These are phyloP conservation scores for Hecatera dysodea DNA, from an alignment of 2,888 invertebrate genomes.

Conservation along the genomic window DNA sequence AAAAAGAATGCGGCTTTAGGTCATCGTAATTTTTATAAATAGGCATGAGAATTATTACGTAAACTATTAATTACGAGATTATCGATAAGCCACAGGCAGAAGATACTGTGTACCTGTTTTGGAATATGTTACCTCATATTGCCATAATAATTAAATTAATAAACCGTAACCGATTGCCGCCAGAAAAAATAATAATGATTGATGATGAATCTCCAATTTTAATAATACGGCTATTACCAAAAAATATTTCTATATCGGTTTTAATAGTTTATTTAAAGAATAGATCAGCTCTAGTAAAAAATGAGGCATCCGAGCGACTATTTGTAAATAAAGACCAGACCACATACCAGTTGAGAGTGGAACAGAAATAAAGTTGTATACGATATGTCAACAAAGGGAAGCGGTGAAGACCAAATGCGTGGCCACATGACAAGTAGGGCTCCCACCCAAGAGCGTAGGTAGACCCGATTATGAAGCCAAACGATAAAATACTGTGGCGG, in stretches of 20 bases:
- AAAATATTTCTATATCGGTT: conserved; percentile 24
- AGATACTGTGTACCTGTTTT: conserved; percentile 45
- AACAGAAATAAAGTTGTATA: conserved; percentile 40
- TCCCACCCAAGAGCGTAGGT: conserved; percentile 72
- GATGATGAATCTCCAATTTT: conserved; percentile 35
- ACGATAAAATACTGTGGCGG: conserved; percentile 50
- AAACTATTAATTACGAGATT: conserved; percentile 63
- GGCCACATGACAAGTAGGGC: conserved; percentile 70
- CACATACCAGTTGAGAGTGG: conserved; percentile 35
- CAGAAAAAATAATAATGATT: conserved; percentile 46
- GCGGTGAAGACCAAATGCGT: conserved; percentile 47
- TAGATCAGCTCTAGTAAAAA: conserved; percentile 6
- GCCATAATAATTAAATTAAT: conserved; percentile 58
- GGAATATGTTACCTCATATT: conserved; percentile 46
- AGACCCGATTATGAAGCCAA: conserved; percentile 71
- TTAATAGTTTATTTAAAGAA: conserved; percentile 20
- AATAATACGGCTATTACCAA: conserved; percentile 23
- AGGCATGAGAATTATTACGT: conserved; percentile 35
- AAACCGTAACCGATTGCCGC: conserved; percentile 37
- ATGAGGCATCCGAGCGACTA: conserved; percentile 10
- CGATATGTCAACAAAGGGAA: conserved; percentile 47
- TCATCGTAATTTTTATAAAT: conserved; percentile 41
- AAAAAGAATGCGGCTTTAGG: conserved; percentile 16
- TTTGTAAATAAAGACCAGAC: conserved; percentile 41
- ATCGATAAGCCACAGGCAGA: conserved; percentile 58